Percentiles rank a stretch among this genome's conserved stretches.
phyloP scores from a whole-genome alignment of 2,113 vertebrate species.

The Ictalurus furcatus region DNA sequence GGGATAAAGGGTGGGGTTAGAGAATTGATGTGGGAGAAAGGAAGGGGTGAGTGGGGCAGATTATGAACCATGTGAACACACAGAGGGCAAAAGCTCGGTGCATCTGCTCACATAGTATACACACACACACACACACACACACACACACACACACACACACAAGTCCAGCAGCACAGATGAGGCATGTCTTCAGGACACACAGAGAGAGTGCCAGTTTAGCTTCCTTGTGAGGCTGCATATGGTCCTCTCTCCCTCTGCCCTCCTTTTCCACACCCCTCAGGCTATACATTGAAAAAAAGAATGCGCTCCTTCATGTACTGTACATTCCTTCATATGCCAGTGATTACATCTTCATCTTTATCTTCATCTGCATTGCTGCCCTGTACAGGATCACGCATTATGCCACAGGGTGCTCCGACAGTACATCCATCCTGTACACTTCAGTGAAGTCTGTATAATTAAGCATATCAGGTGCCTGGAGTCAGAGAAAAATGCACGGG shows the following conservation, averaged over 20 bases:
- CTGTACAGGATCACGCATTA: slow-evolving; percentile 1
- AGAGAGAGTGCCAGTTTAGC: slow-evolving; percentile 23
- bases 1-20: neutral
- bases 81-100: slow-evolving; percentile 18
- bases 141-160: slow-evolving; percentile 6
- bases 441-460: neutral
- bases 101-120: slow-evolving; percentile 32
- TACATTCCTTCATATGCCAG: slow-evolving; percentile 37
- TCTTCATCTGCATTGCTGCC: neutral
- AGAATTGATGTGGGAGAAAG: neutral
- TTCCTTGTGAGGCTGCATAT: slow-evolving; percentile 51
- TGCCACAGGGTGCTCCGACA: neutral
- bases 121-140: slow-evolving; percentile 2
- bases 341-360: slow-evolving; percentile 32
- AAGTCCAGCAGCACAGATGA: slow-evolving; percentile 49
- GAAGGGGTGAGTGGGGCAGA: neutral
- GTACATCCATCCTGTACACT: neutral
- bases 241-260: slow-evolving; percentile 26
- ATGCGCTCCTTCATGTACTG: neutral
- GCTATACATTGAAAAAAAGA: slow-evolving; percentile 29
- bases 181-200: slow-evolving; percentile 50
- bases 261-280: slow-evolving; percentile 38
- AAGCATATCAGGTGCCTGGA: neutral
- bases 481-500: neutral
- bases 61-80: slow-evolving; percentile 19